phyloP scores from a whole-genome alignment of 2,888 invertebrate species.

The Labia minor region DNA sequence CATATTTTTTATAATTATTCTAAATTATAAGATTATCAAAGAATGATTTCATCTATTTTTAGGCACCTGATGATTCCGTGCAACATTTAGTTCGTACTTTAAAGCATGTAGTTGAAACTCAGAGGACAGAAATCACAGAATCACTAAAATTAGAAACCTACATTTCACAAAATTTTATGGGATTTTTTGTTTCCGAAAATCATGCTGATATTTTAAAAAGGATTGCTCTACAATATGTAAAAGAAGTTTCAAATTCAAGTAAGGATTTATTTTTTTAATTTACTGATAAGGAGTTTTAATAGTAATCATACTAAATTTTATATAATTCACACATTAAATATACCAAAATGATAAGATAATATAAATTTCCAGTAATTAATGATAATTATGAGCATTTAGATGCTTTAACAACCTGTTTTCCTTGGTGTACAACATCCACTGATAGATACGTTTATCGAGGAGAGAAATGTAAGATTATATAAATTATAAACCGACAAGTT shows the following conservation, averaged over 20 bases:
- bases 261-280: constrained; percentile 34
- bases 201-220: constrained; percentile 70
- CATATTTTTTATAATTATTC: constrained; percentile 17
- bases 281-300: too few species aligned
- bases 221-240: constrained; percentile 67
- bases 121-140: constrained; percentile 37
- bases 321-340: too few species aligned
- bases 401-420: constrained; percentile 64
- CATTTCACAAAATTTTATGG: constrained; percentile 81
- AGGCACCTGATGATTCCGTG: constrained; percentile 68
- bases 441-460: constrained; percentile 50
- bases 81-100: constrained; percentile 57
- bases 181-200: constrained; percentile 72
- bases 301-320: too few species aligned
- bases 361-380: constrained; percentile 49
- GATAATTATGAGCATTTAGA: constrained; percentile 67
- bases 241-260: constrained; percentile 66
- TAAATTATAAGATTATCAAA: neutral
- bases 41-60: constrained; percentile 26
- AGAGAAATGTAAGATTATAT: constrained; percentile 49
- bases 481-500: neutral
- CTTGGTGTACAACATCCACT: constrained; percentile 57
- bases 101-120: constrained; percentile 56
- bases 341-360: too few species aligned
- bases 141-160: constrained; percentile 58